Conservation (phyloP, 2,797 vertebrate genomes). For the Megaceryle alcyon region DNA sequence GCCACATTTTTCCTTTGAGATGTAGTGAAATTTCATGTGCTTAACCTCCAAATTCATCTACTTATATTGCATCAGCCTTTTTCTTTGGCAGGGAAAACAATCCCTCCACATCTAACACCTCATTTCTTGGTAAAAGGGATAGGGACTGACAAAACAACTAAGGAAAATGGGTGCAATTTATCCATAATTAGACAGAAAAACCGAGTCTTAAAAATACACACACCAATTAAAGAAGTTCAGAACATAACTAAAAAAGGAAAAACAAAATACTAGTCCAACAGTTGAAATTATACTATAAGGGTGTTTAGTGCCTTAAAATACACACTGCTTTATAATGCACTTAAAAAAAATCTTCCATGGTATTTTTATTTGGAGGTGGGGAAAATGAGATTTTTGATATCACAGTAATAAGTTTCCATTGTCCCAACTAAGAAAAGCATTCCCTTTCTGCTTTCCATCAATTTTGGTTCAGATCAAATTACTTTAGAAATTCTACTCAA, state of each 20-base stretch:
- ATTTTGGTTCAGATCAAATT: neutral
- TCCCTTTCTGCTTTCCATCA: slow-evolving; percentile 65
- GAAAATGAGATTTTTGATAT: neutral
- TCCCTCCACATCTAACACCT: neutral
- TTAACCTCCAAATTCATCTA: slow-evolving; percentile 7
- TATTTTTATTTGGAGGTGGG: neutral
- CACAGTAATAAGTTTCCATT: neutral
- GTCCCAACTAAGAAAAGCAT: slow-evolving; percentile 57
- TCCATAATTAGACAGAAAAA: neutral
- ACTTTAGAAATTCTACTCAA: neutral
- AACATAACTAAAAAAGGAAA: neutral
- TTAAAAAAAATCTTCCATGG: accelerated
- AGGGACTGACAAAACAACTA: neutral
- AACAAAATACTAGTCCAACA: neutral
- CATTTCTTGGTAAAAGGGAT: neutral
- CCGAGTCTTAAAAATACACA: neutral
- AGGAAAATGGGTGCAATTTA: neutral
- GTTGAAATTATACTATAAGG: neutral
- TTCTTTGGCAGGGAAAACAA: neutral
- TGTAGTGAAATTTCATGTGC: neutral
- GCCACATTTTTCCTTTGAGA: neutral
- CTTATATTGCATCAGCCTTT: neutral
- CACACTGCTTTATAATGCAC: neutral
- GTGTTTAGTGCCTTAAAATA: neutral
- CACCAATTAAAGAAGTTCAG: neutral